A percentile compares a stretch with the other conserved stretches of the same genome.
Conservation (phyloP, 2,888 invertebrate species). For the Nipponacmea schrenckii region DNA sequence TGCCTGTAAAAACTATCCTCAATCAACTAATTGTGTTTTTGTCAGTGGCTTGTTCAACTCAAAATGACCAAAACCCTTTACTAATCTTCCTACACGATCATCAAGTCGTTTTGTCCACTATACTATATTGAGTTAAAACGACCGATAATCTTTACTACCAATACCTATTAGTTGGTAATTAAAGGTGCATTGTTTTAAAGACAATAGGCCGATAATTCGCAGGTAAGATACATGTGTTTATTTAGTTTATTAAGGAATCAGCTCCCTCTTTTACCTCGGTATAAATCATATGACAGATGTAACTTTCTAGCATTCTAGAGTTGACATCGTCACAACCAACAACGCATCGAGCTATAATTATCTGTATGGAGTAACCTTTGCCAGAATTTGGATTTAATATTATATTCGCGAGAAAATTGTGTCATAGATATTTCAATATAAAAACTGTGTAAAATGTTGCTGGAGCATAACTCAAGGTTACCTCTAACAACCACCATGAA, state of each 20-base stretch:
- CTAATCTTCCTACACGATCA: background rate
- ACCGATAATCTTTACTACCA: background rate
- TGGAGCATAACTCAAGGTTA: background rate
- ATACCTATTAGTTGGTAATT: background rate
- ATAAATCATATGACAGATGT: background rate
- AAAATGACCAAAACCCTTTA: background rate
- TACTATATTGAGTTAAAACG: background rate
- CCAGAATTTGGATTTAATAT: background rate
- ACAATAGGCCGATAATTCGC: background rate
- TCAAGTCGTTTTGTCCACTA: background rate
- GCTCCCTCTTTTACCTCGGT: background rate
- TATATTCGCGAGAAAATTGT: background rate
- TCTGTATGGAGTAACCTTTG: too few species aligned
- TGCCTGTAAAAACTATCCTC: background rate
- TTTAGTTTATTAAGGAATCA: background rate
- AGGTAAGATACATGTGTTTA: background rate
- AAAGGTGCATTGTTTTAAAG: background rate
- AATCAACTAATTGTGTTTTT: background rate
- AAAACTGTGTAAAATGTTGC: background rate
- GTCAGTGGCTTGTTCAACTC: background rate
- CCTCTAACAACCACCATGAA: slow-evolving; percentile 5
- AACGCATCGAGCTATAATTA: too few species aligned
- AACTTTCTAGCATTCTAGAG: background rate
- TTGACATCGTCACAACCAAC: background rate
- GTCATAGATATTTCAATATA: background rate